Conservation (phyloP, 2,888 invertebrate genomes). For the Latheticus oryzae region DNA sequence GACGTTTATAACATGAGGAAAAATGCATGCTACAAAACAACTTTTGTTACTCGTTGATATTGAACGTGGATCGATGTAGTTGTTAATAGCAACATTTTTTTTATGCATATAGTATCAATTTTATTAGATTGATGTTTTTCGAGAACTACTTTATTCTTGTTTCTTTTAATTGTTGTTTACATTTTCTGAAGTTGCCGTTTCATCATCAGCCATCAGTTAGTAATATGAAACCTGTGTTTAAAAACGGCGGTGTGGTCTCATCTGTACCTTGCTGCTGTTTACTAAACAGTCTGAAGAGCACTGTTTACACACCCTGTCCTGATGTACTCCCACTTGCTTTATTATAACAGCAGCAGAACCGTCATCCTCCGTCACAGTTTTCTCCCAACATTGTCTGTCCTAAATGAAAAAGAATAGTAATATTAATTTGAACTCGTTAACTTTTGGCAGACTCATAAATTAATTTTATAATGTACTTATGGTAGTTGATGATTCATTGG, state of each 20-base stretch:
- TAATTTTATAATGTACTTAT: slow-evolving; percentile 40
- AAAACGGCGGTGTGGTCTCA: slow-evolving; percentile 47
- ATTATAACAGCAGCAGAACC: slow-evolving; percentile 27
- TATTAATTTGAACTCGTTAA: slow-evolving; percentile 51
- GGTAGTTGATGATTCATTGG: slow-evolving; percentile 45
- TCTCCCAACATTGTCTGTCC: slow-evolving; percentile 30
- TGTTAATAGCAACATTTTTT: no score
- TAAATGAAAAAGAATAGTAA: slow-evolving; percentile 46
- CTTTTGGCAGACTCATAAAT: slow-evolving; percentile 51
- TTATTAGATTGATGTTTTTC: no score
- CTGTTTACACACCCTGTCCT: slow-evolving; percentile 51
- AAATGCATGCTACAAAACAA: no score
- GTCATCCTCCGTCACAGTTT: slow-evolving; percentile 7
- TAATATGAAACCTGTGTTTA: slow-evolving; percentile 40
- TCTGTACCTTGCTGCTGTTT: slow-evolving; percentile 46
- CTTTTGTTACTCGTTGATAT: no score
- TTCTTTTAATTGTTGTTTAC: slow-evolving; percentile 35
- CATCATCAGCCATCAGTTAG: slow-evolving; percentile 35
- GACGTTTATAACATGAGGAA: no score
- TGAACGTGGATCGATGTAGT: no score
- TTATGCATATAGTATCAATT: no score
- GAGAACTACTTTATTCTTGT: slow-evolving; percentile 23
- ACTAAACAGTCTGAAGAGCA: slow-evolving; percentile 48
- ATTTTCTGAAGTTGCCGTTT: slow-evolving; percentile 32
- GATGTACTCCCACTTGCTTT: slow-evolving; percentile 47